These are phyloP conservation scores for Chinchilla lanigera DNA, from an alignment of 2,113 vertebrate species.

Conservation along the genomic window DNA sequence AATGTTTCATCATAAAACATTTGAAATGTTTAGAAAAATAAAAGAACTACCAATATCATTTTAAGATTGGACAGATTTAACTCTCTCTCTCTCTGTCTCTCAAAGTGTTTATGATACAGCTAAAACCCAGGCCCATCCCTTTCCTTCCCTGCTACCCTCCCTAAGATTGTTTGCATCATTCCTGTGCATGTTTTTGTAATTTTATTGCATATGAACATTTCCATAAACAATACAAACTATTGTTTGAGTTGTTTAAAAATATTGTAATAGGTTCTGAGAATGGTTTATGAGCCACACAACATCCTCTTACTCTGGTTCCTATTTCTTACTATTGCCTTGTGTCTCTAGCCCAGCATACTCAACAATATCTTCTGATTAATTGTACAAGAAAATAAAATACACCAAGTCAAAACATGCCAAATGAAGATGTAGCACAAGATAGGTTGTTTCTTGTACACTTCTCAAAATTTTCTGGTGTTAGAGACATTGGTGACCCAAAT, in stretches of 20 bases:
- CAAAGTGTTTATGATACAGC: background rate
- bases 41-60: background rate
- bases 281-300: background rate
- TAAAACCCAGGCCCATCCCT: background rate
- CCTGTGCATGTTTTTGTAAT: background rate
- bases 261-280: background rate
- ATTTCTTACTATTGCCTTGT: background rate
- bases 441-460: background rate
- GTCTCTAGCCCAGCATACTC: background rate
- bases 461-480: background rate
- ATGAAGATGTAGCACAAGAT: background rate
- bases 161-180: background rate
- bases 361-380: background rate
- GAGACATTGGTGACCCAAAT: background rate
- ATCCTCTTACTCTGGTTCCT: background rate
- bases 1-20: background rate
- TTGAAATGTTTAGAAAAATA: background rate
- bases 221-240: constrained; percentile 16
- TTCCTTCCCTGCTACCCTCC: background rate
- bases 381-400: background rate
- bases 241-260: constrained; percentile 13
- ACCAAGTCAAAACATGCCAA: background rate
- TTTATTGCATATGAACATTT: constrained; percentile 26
- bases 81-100: background rate
- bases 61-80: background rate